Conservation (phyloP, 2,113 vertebrate species). For the Dendropsophus ebraccatus region DNA sequence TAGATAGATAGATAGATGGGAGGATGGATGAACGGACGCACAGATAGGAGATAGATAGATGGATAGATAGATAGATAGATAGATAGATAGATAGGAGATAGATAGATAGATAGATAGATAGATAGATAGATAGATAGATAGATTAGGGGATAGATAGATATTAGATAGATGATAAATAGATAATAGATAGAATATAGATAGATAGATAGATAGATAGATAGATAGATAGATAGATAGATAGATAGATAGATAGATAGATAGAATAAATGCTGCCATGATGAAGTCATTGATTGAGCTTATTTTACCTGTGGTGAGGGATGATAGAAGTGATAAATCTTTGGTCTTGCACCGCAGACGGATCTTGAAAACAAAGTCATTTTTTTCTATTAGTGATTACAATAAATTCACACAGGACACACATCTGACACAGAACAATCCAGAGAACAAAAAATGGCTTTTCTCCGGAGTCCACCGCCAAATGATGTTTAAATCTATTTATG, state of each 20-base stretch:
- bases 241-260: conserved; percentile 16
- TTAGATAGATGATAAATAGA: too few species aligned
- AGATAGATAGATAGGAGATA: too few species aligned
- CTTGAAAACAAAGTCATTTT: background rate
- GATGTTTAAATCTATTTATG: conserved; percentile 47
- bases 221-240: conserved; percentile 19
- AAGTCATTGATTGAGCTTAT: background rate
- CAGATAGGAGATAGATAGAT: too few species aligned
- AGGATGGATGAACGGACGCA: too few species aligned
- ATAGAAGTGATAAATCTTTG: background rate
- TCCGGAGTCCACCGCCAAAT: conserved; percentile 29
- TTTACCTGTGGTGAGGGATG: background rate
- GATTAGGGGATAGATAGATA: too few species aligned
- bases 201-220: background rate
- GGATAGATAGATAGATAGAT: too few species aligned
- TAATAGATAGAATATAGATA: background rate
- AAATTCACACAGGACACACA: conserved; percentile 5
- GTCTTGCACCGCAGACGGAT: background rate
- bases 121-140: too few species aligned
- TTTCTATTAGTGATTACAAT: conserved; percentile 14
- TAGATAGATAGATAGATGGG: too few species aligned
- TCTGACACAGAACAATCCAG: conserved; percentile 13
- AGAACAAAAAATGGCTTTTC: background rate
- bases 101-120: too few species aligned
- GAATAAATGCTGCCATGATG: background rate